Percentiles rank a stretch among this genome's conserved stretches.
These are phyloP conservation scores for Halesus radiatus DNA, from an alignment of 1,140 invertebrate species.

Conservation along the genomic window DNA sequence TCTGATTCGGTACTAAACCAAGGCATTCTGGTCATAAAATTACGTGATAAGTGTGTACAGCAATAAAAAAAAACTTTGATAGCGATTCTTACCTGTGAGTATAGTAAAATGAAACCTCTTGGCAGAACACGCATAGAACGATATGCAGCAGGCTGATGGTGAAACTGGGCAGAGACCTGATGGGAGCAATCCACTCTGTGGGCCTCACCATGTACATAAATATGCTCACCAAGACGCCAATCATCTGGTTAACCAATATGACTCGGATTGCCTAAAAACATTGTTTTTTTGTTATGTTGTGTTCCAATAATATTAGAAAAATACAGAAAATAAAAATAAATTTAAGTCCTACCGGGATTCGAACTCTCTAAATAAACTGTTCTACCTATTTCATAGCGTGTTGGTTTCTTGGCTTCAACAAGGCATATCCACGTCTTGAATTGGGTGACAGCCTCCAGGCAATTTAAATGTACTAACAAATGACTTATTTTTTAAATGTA, in stretches of 20 bases:
- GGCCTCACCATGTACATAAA: slow-evolving; percentile 69
- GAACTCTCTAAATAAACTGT: no score
- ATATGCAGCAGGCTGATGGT: slow-evolving; percentile 87
- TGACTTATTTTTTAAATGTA: no score
- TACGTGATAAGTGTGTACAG: not conserved
- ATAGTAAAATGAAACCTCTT: slow-evolving; percentile 91
- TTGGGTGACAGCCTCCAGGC: no score
- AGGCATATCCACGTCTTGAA: no score
- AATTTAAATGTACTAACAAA: no score
- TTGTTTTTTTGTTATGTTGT: no score
- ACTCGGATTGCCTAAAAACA: slow-evolving; percentile 74
- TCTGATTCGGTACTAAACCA: not conserved
- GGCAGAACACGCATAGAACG: slow-evolving; percentile 82
- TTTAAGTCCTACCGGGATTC: no score
- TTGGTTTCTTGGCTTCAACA: no score
- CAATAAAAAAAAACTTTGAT: not conserved
- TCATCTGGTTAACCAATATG: slow-evolving; percentile 85
- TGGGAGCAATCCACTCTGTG: slow-evolving; percentile 77
- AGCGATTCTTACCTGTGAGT: slow-evolving; percentile 77
- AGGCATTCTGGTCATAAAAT: not conserved
- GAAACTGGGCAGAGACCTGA: slow-evolving; percentile 79
- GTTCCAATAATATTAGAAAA: no score
- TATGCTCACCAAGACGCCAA: slow-evolving; percentile 79
- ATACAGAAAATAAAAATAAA: no score
- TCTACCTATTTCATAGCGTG: no score